Evolutionary conservation across 1,140 invertebrate genomes (phyloP).

Genomic region (Drosophila mauritiana): DNA sequence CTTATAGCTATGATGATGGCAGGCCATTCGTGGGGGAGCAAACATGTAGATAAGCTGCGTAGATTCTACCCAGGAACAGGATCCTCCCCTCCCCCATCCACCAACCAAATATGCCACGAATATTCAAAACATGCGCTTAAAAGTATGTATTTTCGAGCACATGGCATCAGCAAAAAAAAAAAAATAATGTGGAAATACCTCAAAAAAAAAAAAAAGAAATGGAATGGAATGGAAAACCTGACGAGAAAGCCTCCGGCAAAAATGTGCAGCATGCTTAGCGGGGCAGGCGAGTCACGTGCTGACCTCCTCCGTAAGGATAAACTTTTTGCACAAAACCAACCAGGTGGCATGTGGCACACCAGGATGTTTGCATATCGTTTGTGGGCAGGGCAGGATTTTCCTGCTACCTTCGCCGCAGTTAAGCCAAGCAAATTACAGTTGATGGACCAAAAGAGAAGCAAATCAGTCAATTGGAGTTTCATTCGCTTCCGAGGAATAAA

Average conservation of each 20-base stretch:
- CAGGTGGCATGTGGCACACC: conserved; percentile 50
- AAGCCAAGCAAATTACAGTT: conserved; percentile 43
- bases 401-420: conserved; percentile 8
- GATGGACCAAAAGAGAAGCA: conserved; percentile 33
- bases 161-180: conserved; percentile 41
- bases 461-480: conserved; percentile 35
- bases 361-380: conserved; percentile 58
- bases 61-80: conserved; percentile 56
- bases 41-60: conserved; percentile 75
- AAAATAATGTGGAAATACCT: not conserved
- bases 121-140: conserved; percentile 80
- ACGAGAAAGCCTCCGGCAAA: conserved; percentile 33
- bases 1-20: conserved; percentile 48
- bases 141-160: conserved; percentile 69
- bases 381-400: conserved; percentile 30
- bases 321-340: conserved; percentile 34
- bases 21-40: conserved; percentile 31
- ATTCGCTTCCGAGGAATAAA: not conserved
- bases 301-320: conserved; percentile 47
- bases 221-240: conserved; percentile 20
- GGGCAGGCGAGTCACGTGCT: conserved; percentile 64
- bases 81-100: not conserved
- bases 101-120: conserved; percentile 68
- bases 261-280: conserved; percentile 70
- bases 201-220: conserved; percentile 7